Evolutionary conservation across 2,888 invertebrate species (phyloP).

Genomic region (Poecilus cupreus): DNA sequence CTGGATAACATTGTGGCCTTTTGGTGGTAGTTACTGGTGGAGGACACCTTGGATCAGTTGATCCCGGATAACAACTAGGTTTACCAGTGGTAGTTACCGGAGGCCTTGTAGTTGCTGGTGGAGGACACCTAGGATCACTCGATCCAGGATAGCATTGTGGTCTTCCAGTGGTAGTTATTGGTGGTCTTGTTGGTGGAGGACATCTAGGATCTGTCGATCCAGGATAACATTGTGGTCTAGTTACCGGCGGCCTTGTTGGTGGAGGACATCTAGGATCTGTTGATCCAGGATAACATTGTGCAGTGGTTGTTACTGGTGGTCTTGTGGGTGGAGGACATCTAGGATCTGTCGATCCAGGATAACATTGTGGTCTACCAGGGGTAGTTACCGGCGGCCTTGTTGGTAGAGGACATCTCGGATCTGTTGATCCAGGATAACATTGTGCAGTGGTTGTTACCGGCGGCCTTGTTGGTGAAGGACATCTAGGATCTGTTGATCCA

Average conservation of each 20-base stretch:
- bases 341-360: slow-evolving; percentile 67
- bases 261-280: slow-evolving; percentile 51
- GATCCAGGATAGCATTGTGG: slow-evolving; percentile 60
- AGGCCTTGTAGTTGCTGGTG: slow-evolving; percentile 46
- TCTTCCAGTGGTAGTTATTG: slow-evolving; percentile 60
- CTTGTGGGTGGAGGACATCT: slow-evolving; percentile 62
- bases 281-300: slow-evolving; percentile 61
- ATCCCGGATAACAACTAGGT: slow-evolving; percentile 44
- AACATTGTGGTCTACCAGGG: slow-evolving; percentile 63
- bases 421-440: slow-evolving; percentile 63
- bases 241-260: slow-evolving; percentile 55
- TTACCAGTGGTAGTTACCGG: too few species aligned
- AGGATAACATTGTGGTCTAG: slow-evolving; percentile 52
- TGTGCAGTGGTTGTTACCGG: slow-evolving; percentile 63
- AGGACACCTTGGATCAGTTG: slow-evolving; percentile 57
- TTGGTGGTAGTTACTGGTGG: slow-evolving; percentile 63
- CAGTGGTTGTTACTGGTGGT: slow-evolving; percentile 60
- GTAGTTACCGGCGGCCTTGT: slow-evolving; percentile 64
- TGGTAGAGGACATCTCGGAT: slow-evolving; percentile 68
- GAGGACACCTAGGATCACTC: slow-evolving; percentile 53
- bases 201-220: slow-evolving; percentile 63
- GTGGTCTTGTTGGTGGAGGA: too few species aligned
- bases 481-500: slow-evolving; percentile 68
- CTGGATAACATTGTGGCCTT: slow-evolving; percentile 66
- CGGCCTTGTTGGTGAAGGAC: slow-evolving; percentile 64